A percentile compares a stretch with the other conserved stretches of the same genome.
phyloP scores from a whole-genome alignment of 2,888 invertebrate species.

The Cheilosia urbana region DNA sequence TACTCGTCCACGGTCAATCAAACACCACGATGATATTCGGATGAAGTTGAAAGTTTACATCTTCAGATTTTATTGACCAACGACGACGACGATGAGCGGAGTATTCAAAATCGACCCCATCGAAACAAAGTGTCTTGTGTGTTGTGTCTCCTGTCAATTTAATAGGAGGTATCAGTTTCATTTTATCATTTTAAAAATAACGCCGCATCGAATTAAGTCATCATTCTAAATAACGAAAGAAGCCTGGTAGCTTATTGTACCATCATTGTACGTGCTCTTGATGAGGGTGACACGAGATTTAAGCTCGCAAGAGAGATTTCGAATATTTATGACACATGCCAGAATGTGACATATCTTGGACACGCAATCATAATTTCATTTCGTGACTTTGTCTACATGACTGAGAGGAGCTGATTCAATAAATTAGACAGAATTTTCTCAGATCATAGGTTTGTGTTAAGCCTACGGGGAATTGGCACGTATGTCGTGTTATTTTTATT shows the following conservation, averaged over 20 bases:
- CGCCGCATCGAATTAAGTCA: slow-evolving; percentile 31
- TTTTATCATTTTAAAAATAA: not conserved
- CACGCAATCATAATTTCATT: slow-evolving; percentile 12
- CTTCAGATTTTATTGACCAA: too few relatives aligned
- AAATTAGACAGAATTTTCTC: too few relatives aligned
- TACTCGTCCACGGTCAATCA: not conserved
- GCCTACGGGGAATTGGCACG: too few relatives aligned
- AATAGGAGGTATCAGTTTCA: not conserved
- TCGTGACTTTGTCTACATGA: not conserved
- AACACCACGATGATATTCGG: not conserved
- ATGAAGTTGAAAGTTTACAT: not conserved
- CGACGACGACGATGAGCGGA: too few relatives aligned
- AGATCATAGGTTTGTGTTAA: too few relatives aligned
- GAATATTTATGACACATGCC: slow-evolving; percentile 6
- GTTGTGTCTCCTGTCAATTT: too few relatives aligned
- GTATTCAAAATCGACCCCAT: too few relatives aligned
- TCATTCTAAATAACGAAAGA: slow-evolving; percentile 1
- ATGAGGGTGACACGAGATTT: not conserved
- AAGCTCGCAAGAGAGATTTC: slow-evolving; percentile 7
- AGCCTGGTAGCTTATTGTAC: not conserved
- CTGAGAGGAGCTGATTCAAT: too few relatives aligned
- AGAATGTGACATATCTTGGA: slow-evolving; percentile 19
- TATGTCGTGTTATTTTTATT: too few relatives aligned
- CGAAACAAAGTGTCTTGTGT: too few relatives aligned
- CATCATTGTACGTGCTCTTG: not conserved